A percentile compares a stretch with the other conserved stretches of the same genome.
Conservation (phyloP, 2,113 vertebrate species). For the Morone chrysops region DNA sequence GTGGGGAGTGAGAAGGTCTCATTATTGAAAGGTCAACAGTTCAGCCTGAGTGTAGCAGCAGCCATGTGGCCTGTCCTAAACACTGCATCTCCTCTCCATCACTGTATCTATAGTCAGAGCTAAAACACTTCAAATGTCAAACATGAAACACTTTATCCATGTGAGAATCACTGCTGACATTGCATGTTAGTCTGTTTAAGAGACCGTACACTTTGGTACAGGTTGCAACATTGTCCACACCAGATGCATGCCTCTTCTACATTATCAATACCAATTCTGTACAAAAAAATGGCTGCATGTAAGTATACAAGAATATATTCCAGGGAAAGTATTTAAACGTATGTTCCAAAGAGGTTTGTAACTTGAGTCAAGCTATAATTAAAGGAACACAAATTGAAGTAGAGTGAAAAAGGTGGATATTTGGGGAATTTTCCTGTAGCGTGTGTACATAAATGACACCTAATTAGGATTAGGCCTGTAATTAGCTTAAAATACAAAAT, state of each 20-base stretch:
- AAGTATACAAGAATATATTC: neutral
- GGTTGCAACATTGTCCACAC: neutral
- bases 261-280: neutral
- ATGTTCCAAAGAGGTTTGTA: neutral
- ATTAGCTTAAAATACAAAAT: conserved; percentile 59
- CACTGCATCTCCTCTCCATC: neutral
- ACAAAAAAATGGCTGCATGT: neutral
- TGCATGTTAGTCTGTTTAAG: neutral
- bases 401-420: neutral
- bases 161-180: neutral
- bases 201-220: neutral
- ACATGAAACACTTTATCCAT: neutral
- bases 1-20: conserved; percentile 4
- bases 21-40: conserved; percentile 40
- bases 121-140: conserved; percentile 20
- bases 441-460: conserved; percentile 45
- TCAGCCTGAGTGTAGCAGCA: neutral
- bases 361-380: conserved; percentile 7
- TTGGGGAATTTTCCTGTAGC: conserved; percentile 6
- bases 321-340: neutral
- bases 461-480: conserved; percentile 62
- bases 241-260: neutral
- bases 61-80: neutral
- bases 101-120: neutral
- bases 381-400: conserved; percentile 4